phyloP scores from a whole-genome alignment of 2,888 invertebrate species.

The Diarsia dahlii region DNA sequence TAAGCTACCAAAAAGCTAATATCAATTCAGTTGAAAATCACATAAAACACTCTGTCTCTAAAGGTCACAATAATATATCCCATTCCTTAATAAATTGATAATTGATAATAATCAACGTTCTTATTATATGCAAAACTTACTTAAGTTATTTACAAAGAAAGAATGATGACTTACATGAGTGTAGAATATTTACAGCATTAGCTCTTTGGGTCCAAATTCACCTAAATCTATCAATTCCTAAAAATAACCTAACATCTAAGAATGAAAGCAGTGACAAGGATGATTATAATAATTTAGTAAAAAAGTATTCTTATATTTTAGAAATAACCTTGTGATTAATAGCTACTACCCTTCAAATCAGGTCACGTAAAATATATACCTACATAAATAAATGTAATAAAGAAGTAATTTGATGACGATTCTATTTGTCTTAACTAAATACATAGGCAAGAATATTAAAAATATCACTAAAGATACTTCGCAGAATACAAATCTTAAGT shows the following conservation, averaged over 20 bases:
- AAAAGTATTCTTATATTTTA: slow-evolving; percentile 20
- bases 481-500: slow-evolving; percentile 5
- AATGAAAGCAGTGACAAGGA: slow-evolving; percentile 51
- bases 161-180: slow-evolving; percentile 50
- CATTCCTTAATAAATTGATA: not conserved
- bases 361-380: slow-evolving; percentile 2
- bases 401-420: not conserved
- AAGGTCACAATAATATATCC: slow-evolving; percentile 1
- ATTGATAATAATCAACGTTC: not conserved
- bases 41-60: not conserved
- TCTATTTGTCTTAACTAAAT: slow-evolving; percentile 5
- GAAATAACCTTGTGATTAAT: slow-evolving; percentile 26
- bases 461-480: slow-evolving; percentile 11
- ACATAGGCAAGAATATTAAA: slow-evolving; percentile 9
- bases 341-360: slow-evolving; percentile 23
- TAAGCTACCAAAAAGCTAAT: not conserved
- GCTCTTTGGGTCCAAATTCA: slow-evolving; percentile 66
- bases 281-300: slow-evolving; percentile 44
- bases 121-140: slow-evolving; percentile 29
- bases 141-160: slow-evolving; percentile 52
- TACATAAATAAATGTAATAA: not conserved
- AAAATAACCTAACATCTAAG: slow-evolving; percentile 52
- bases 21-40: not conserved
- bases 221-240: slow-evolving; percentile 64
- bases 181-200: slow-evolving; percentile 62